phyloP scores from a whole-genome alignment of 1,140 invertebrate species.

The Drosophila watanabei region DNA sequence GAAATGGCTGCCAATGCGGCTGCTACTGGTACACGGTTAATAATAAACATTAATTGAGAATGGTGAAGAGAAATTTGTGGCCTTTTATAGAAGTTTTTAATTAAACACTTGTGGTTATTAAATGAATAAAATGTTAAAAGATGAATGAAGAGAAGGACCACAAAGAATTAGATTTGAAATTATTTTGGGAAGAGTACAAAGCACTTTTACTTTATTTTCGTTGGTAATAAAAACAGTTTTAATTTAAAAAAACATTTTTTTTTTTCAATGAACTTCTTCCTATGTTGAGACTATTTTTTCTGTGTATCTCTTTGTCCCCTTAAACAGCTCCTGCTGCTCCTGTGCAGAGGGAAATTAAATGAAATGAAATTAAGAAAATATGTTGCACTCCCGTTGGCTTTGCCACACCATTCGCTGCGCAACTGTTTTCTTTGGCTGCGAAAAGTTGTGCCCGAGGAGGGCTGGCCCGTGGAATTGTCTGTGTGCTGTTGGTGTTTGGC shows the following conservation, averaged over 20 bases:
- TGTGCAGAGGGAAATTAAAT: slow-evolving; percentile 48
- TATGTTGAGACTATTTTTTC: rapidly evolving
- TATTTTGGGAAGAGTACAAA: not conserved
- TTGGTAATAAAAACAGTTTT: too few relatives aligned
- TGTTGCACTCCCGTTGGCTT: slow-evolving; percentile 63
- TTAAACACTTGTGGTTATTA: not conserved
- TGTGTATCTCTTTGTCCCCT: not conserved
- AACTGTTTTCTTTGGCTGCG: slow-evolving; percentile 28
- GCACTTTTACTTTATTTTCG: not conserved
- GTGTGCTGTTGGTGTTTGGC: slow-evolving; percentile 48
- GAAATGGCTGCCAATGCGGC: slow-evolving; percentile 48
- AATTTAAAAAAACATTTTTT: too few relatives aligned
- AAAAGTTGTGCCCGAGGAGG: slow-evolving; percentile 50
- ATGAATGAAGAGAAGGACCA: not conserved
- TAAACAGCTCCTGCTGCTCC: slow-evolving; percentile 15
- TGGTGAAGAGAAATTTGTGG: not conserved
- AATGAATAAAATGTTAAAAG: not conserved
- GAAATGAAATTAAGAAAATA: slow-evolving; percentile 81
- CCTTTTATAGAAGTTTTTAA: not conserved
- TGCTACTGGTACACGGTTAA: not conserved
- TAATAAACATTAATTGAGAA: not conserved
- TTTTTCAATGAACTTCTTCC: not conserved
- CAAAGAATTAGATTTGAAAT: too few relatives aligned
- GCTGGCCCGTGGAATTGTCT: slow-evolving; percentile 57
- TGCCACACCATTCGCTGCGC: slow-evolving; percentile 16